A percentile compares a stretch with the other conserved stretches of the same genome.
These are phyloP conservation scores for Athalia cordata DNA, from an alignment of 2,888 invertebrate genomes.

Conservation along the genomic window DNA sequence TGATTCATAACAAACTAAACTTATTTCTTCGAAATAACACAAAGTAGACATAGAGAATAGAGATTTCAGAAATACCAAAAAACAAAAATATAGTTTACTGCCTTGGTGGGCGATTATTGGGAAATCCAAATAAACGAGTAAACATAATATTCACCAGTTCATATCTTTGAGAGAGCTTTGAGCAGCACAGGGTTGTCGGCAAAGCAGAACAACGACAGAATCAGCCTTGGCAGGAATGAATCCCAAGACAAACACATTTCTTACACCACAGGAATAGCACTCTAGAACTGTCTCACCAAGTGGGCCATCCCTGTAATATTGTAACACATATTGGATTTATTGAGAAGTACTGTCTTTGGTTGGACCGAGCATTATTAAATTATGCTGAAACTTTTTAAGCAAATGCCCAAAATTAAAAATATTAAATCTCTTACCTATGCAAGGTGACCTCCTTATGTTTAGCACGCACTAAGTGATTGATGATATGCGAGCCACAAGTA, in stretches of 20 bases:
- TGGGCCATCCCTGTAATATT: conserved; percentile 87
- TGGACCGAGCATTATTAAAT: neutral
- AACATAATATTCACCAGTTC: conserved; percentile 84
- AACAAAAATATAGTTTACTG: neutral
- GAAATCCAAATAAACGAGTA: neutral
- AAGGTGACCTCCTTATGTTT: conserved; percentile 99
- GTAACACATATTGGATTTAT: neutral
- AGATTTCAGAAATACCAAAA: neutral
- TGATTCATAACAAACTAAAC: neutral
- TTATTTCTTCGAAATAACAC: neutral
- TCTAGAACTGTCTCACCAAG: conserved; percentile 98
- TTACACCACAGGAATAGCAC: conserved; percentile 98
- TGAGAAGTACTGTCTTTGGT: neutral
- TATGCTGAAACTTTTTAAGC: neutral
- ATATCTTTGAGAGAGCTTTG: conserved; percentile 98
- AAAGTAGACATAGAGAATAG: no score
- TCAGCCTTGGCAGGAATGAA: conserved; percentile 99
- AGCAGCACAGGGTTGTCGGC: conserved; percentile 98
- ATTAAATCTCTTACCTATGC: conserved; percentile 77
- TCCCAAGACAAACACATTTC: conserved; percentile 98
- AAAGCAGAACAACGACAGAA: conserved; percentile 96
- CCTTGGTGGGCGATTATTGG: neutral
- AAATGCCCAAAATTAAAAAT: neutral
- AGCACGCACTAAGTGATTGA: conserved; percentile 98
- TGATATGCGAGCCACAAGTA: conserved; percentile 98